Conservation (phyloP, 2,797 vertebrate species). For the Acropternis orthonyx region DNA sequence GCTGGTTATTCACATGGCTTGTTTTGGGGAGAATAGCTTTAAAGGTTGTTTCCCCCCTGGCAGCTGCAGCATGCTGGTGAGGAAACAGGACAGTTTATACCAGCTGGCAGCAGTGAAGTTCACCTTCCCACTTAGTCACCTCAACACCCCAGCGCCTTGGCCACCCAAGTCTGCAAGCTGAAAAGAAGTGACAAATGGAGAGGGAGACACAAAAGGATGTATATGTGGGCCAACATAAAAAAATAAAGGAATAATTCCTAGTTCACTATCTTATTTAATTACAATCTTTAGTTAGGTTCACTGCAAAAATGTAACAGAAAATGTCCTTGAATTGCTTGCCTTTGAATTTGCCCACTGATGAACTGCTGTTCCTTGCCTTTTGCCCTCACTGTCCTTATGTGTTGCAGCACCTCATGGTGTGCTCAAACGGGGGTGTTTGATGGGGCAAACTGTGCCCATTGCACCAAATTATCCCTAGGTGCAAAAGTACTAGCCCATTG, state of each 20-base stretch:
- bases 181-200: neutral
- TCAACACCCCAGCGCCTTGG: fast-evolving
- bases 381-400: fast-evolving
- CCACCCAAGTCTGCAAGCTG: neutral
- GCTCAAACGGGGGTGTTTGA: fast-evolving
- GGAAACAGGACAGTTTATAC: neutral
- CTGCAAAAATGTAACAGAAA: neutral
- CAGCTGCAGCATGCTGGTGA: neutral
- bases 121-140: neutral
- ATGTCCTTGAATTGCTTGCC: neutral
- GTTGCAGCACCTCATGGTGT: neutral
- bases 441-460: neutral
- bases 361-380: fast-evolving
- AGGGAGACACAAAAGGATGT: neutral
- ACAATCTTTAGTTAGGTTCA: neutral
- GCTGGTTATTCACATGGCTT: neutral
- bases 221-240: neutral
- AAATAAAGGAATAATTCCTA: neutral
- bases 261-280: neutral
- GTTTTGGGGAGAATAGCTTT: neutral
- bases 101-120: neutral
- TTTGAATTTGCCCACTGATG: neutral
- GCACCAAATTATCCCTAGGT: neutral
- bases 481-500: neutral
- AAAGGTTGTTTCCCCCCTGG: neutral